Evolutionary conservation across 2,797 vertebrate genomes (phyloP).

Genomic region (Chrosomus eos): DNA sequence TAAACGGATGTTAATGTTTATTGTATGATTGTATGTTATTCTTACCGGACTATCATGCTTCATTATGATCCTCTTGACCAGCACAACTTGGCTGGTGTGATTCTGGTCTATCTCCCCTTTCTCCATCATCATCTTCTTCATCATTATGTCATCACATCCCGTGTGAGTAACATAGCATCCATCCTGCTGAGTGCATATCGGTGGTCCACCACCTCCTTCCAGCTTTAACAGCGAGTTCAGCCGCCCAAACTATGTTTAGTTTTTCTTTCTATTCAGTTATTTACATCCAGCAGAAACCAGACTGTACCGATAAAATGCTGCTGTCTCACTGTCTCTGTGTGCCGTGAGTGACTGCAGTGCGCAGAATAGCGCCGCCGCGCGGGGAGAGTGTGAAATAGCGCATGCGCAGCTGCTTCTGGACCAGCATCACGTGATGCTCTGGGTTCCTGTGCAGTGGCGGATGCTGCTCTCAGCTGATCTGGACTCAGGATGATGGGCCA

Average conservation of each 20-base stretch:
- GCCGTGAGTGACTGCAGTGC: not conserved
- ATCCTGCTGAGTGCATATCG: constrained; percentile 74
- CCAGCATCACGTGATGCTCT: not conserved
- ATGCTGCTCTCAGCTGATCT: constrained; percentile 35
- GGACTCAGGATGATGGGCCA: constrained; percentile 25
- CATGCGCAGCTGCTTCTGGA: constrained; percentile 23
- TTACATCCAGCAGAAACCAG: constrained; percentile 25
- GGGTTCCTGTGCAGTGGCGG: not conserved
- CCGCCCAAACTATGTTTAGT: constrained; percentile 4
- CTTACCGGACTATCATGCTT: constrained; percentile 77
- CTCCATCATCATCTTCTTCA: constrained; percentile 66
- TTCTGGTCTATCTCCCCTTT: constrained; percentile 62
- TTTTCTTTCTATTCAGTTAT: not conserved
- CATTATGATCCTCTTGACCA: constrained; percentile 81
- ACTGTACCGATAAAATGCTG: not conserved
- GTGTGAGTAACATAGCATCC: constrained; percentile 74
- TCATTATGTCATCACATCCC: constrained; percentile 67
- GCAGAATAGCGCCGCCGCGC: constrained; percentile 10
- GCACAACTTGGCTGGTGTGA: constrained; percentile 71
- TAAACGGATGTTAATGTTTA: not conserved
- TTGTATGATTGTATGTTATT: not conserved
- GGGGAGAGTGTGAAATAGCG: not conserved
- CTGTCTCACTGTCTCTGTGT: not conserved
- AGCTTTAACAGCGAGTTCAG: constrained; percentile 59
- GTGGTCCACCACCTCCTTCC: constrained; percentile 75